Conservation (phyloP, 2,888 invertebrate species). For the Conomelus anceps region DNA sequence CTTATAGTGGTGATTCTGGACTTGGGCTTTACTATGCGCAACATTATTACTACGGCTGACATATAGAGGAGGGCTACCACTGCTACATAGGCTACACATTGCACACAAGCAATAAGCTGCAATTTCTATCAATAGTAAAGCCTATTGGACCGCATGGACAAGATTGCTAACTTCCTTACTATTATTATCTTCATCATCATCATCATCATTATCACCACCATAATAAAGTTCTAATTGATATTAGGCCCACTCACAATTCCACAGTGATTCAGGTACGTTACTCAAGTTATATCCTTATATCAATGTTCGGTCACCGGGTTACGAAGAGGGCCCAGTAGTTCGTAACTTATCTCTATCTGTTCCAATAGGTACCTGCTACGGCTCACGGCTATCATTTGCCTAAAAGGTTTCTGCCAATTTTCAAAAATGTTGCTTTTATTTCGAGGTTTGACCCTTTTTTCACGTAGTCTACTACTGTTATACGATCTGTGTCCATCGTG, state of each 20-base stretch:
- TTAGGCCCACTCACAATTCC: not conserved
- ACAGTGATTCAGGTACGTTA: not conserved
- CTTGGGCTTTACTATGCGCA: not conserved
- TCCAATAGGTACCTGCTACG: too few species aligned
- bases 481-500: too few species aligned
- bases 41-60: not conserved
- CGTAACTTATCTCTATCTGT: too few species aligned
- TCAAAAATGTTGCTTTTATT: too few species aligned
- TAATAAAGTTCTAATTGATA: not conserved
- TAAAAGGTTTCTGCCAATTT: too few species aligned
- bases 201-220: not conserved
- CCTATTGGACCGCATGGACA: not conserved
- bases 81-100: not conserved
- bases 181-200: too few species aligned
- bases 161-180: not conserved
- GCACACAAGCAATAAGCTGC: not conserved
- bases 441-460: too few species aligned
- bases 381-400: too few species aligned
- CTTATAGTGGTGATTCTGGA: not conserved
- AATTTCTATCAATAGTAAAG: not conserved
- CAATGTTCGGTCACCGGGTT: too few species aligned
- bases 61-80: not conserved
- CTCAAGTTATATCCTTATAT: not conserved
- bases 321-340: too few species aligned
- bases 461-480: too few species aligned